Conservation (phyloP, 2,113 vertebrate species). For the Brachypteracias leptosomus region DNA sequence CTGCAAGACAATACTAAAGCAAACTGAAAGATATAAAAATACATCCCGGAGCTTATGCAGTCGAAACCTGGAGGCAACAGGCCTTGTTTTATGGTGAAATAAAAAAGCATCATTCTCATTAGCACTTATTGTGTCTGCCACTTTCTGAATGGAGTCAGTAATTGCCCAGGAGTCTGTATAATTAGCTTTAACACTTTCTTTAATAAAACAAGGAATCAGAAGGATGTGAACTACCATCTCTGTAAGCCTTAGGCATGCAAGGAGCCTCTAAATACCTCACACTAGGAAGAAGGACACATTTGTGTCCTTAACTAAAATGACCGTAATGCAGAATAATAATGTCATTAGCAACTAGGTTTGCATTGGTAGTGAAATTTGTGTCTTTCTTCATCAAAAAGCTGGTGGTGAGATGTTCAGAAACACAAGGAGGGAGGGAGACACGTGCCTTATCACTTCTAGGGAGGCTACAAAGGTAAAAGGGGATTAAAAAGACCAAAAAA, state of each 20-base stretch:
- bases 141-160: background rate
- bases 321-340: rapidly evolving
- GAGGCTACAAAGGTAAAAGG: background rate
- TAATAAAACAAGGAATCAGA: background rate
- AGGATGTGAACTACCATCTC: background rate
- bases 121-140: background rate
- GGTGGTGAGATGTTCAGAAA: background rate
- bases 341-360: background rate
- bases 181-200: background rate
- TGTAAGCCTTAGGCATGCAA: background rate
- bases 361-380: no score
- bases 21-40: slow-evolving; percentile 6
- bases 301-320: background rate
- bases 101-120: background rate
- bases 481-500: background rate
- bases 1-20: background rate
- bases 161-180: background rate
- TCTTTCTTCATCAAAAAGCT: background rate
- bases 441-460: rapidly evolving
- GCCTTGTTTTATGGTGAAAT: background rate
- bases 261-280: background rate
- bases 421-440: background rate
- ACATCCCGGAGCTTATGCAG: background rate
- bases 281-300: background rate
- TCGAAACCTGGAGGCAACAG: background rate